Base-by-base conservation (phyloP, 2,797 vertebrate species). In the Premnoplex brunnescens region DNA sequence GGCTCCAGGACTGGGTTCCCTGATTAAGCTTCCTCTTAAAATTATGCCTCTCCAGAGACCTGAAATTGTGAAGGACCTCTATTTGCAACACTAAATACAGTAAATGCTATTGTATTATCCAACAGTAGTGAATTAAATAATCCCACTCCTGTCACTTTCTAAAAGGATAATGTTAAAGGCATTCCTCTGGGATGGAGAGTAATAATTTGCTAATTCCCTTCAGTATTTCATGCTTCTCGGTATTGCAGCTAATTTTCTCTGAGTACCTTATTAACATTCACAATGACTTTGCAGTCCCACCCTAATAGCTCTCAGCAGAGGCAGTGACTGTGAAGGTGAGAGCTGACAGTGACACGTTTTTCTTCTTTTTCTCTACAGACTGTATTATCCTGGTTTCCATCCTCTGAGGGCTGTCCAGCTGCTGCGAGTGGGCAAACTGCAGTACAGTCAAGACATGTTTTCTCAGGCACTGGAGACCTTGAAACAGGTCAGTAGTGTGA, bases 341-440 rank as follows among this genome's bases (percentile, higher is more conserved):
- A 78, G 84, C 88, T 93, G 58, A 93, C 78, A 88, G 81, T 94
- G 73, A 97, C 85, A 54, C 14, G 49, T 58, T 91, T 93, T 91
- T 68, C 66, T 97, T 41, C 67, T 66, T 89, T 93, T 95, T 71
- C 92, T 95, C 83, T 94, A 14, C 94, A 99, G 99, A 74, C 74
- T 98, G 10, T 99, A 99, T 92, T 99, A 97, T 95, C 97, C 98
- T 8, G 98, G 98, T 83, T 98, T 98, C 96, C 99, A 99, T 95
- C 99, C 99, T 0, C 98, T 98, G 88, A 97, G 98, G 76, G 99
- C 98, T 10, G 94, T 99, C 74, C 99, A 99, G 97, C 97, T 99
- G 83, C 98, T 99, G 97, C 98, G 99, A 94, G 98, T 99, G 9
- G 99, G 98, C 77, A 99, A 99, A 82, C 97, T 99, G 80, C 99